Percentiles rank a stretch among this genome's conserved stretches.
Evolutionary conservation across 1,140 invertebrate genomes (phyloP).

Genomic region (Stenopsyche tienmushanensis): DNA sequence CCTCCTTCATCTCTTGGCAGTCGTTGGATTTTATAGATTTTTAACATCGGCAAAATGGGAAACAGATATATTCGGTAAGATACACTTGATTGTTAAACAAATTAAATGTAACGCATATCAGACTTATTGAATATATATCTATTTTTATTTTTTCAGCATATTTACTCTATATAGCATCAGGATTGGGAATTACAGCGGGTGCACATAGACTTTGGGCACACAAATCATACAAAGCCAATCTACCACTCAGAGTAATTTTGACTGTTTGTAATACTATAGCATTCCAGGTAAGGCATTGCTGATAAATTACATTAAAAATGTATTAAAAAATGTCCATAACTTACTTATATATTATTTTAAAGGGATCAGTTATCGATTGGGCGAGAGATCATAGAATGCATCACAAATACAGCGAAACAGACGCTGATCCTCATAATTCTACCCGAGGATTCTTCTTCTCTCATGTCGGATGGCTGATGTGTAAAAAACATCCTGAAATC

Average conservation of each 20-base stretch:
- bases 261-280: constrained; percentile 66
- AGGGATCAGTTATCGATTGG: constrained; percentile 56
- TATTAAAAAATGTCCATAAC: too few relatives aligned
- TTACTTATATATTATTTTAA: too few relatives aligned
- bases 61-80: constrained; percentile 76
- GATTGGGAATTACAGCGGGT: constrained; percentile 69
- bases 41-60: constrained; percentile 75
- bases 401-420: constrained; percentile 66
- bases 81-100: neutral
- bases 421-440: constrained; percentile 65
- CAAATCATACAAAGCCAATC: constrained; percentile 68
- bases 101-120: neutral
- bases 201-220: constrained; percentile 74
- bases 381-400: constrained; percentile 61
- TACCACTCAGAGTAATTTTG: constrained; percentile 64
- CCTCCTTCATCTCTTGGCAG: constrained; percentile 77
- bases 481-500: constrained; percentile 78
- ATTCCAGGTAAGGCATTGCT: constrained; percentile 59
- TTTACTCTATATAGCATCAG: constrained; percentile 39
- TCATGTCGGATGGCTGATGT: constrained; percentile 81
- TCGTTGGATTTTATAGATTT: constrained; percentile 81
- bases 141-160: neutral
- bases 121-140: neutral
- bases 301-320: neutral
- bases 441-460: constrained; percentile 82